Percentiles rank a stretch among this genome's conserved stretches.
Evolutionary conservation across 2,888 invertebrate species (phyloP).

Genomic region (Linnaemya vulpina): DNA sequence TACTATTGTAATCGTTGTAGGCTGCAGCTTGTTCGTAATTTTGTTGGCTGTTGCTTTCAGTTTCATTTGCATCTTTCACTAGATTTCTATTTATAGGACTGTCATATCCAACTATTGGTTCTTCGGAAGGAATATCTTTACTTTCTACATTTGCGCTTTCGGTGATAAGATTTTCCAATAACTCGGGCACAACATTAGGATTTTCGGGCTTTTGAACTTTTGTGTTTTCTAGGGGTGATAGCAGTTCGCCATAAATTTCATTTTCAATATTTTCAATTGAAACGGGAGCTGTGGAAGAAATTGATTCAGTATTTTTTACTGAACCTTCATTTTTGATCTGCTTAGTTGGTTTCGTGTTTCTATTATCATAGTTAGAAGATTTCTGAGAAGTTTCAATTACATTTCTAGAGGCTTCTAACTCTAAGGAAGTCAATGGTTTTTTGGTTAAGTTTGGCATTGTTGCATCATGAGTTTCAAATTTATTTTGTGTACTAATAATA

Average conservation of each 20-base stretch:
- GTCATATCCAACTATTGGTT: background rate
- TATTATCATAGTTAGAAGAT: background rate
- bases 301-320: conserved; percentile 5
- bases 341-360: background rate
- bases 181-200: conserved; percentile 68
- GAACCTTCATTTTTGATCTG: background rate
- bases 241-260: conserved; percentile 82
- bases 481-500: background rate
- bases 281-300: conserved; percentile 72
- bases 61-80: conserved; percentile 2
- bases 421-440: background rate
- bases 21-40: conserved; percentile 72
- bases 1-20: conserved; percentile 74
- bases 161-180: conserved; percentile 76
- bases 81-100: conserved; percentile 13
- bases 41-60: background rate
- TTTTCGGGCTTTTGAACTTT: conserved; percentile 7
- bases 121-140: conserved; percentile 38
- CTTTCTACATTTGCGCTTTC: conserved; percentile 47
- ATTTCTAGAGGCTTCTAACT: background rate
- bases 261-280: conserved; percentile 83
- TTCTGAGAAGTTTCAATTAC: background rate
- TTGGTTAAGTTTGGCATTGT: background rate
- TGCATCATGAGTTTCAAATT: background rate
- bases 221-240: conserved; percentile 70